Evolutionary conservation across 2,797 vertebrate species (phyloP).

Genomic region (Varecia variegata): DNA sequence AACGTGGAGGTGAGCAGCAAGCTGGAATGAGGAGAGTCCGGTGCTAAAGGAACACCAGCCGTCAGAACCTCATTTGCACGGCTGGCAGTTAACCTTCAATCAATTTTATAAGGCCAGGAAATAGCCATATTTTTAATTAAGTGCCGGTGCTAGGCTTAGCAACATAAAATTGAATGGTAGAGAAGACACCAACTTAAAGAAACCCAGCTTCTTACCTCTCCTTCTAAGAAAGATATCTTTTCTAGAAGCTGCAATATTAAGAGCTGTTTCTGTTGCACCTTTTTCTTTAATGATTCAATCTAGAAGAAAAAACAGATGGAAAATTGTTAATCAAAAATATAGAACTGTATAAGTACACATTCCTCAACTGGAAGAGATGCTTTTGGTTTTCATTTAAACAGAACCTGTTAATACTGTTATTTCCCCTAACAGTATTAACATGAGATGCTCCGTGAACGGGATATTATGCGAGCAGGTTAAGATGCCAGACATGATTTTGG

Average conservation of each 20-base stretch:
- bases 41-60: constrained; percentile 15
- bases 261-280: constrained; percentile 95
- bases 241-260: constrained; percentile 96
- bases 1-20: not conserved
- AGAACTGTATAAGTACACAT: not conserved
- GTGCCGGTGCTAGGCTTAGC: constrained; percentile 18
- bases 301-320: constrained; percentile 79
- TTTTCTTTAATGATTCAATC: constrained; percentile 92
- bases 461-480: not conserved
- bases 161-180: constrained; percentile 55
- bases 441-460: not conserved
- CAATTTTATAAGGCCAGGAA: constrained; percentile 71
- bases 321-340: not conserved
- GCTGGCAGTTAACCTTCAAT: constrained; percentile 68
- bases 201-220: constrained; percentile 90
- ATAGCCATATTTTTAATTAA: constrained; percentile 72
- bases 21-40: not conserved
- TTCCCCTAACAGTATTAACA: not conserved
- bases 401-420: not conserved
- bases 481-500: not conserved
- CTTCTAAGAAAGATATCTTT: constrained; percentile 97
- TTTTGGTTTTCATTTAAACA: not conserved
- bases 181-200: constrained; percentile 37
- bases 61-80: constrained; percentile 46
- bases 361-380: not conserved